phyloP scores from a whole-genome alignment of 1,140 invertebrate genomes.

The Drosophila bifasciata region DNA sequence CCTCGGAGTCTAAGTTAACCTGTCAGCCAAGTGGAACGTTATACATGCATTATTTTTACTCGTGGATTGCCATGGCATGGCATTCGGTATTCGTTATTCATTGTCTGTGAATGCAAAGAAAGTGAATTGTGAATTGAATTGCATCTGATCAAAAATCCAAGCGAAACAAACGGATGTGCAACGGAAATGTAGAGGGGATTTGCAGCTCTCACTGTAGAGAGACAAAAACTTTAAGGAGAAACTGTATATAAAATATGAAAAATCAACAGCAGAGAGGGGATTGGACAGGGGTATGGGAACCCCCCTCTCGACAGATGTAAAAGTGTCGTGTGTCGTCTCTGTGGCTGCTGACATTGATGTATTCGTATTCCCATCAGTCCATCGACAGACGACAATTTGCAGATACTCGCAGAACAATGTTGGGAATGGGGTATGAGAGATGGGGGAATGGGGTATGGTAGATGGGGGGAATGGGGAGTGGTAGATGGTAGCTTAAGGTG shows the following conservation, averaged over 20 bases:
- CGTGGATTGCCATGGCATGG: slow-evolving; percentile 12
- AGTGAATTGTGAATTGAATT: slow-evolving; percentile 66
- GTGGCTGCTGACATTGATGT: slow-evolving; percentile 67
- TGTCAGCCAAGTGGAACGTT: slow-evolving; percentile 70
- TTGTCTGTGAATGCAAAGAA: slow-evolving; percentile 54
- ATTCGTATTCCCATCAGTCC: slow-evolving; percentile 63
- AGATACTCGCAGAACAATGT: slow-evolving; percentile 58
- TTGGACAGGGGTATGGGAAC: slow-evolving; percentile 7
- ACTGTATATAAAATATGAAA: slow-evolving; percentile 39
- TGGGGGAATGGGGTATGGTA: no score
- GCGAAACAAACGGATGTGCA: slow-evolving; percentile 76
- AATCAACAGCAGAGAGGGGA: slow-evolving; percentile 24
- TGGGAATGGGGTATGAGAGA: slow-evolving; percentile 10
- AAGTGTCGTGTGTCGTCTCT: slow-evolving; percentile 65
- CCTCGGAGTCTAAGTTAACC: slow-evolving; percentile 9
- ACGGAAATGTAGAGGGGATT: slow-evolving; percentile 18
- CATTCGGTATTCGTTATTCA: slow-evolving; percentile 5
- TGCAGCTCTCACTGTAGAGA: slow-evolving; percentile 13
- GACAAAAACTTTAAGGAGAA: slow-evolving; percentile 31
- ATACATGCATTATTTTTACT: slow-evolving; percentile 38
- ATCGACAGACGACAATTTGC: slow-evolving; percentile 54
- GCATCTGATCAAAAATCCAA: slow-evolving; percentile 64
- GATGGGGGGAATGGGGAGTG: no score
- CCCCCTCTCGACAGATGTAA: slow-evolving; percentile 69
- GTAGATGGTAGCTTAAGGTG: not conserved